phyloP scores from a whole-genome alignment of 2,797 vertebrate species.

The Cynopterus sphinx region DNA sequence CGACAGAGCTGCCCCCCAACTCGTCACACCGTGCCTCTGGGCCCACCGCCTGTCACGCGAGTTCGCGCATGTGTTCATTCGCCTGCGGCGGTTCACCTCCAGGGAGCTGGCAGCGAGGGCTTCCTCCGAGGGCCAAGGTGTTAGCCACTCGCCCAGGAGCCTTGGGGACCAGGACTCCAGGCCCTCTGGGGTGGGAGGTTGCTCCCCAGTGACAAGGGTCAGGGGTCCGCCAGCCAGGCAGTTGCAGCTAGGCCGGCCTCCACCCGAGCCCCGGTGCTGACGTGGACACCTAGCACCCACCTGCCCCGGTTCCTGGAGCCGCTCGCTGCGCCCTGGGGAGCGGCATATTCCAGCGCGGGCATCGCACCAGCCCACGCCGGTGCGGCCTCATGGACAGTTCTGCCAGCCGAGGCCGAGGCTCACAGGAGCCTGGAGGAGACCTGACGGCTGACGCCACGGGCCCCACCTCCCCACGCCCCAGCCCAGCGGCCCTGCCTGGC shows the following conservation, averaged over 20 bases:
- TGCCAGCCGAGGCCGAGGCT: not conserved
- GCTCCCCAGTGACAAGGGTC: not conserved
- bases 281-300: fast-evolving
- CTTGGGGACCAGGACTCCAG: not conserved
- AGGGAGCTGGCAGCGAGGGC: not conserved
- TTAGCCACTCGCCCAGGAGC: not conserved
- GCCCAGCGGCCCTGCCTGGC: not conserved
- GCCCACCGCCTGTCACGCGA: not conserved
- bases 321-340: too few relatives aligned
- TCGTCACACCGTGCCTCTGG: not conserved
- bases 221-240: not conserved
- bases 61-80: too few relatives aligned
- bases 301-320: not conserved
- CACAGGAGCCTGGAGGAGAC: not conserved
- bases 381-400: not conserved
- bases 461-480: not conserved
- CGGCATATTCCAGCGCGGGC: not conserved
- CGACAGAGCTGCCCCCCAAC: too few relatives aligned
- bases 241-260: not conserved
- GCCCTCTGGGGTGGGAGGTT: not conserved
- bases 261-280: not conserved
- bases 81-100: not conserved
- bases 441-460: not conserved
- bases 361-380: too few relatives aligned
- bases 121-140: not conserved